Conservation (phyloP, 2,797 vertebrate genomes). For the Chiroxiphia lanceolata region DNA sequence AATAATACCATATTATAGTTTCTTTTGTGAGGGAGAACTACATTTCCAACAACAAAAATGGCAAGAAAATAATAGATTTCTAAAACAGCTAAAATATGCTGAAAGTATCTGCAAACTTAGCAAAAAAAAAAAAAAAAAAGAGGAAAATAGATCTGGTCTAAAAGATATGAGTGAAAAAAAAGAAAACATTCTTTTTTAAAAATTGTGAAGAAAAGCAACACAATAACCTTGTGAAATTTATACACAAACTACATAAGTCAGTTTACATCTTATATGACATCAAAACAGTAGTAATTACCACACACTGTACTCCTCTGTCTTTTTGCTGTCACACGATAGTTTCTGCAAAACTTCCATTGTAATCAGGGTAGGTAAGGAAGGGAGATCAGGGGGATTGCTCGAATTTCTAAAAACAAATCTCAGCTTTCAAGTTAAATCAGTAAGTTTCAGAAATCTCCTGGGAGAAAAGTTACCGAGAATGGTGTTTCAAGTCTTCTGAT, state of each 20-base stretch:
- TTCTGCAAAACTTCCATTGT: neutral
- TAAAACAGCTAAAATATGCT: neutral
- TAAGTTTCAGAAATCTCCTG: neutral
- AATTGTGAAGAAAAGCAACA: neutral
- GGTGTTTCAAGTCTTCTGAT: neutral
- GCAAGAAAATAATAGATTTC: neutral
- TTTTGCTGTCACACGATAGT: neutral
- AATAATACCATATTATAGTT: neutral
- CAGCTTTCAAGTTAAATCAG: neutral
- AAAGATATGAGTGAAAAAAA: neutral
- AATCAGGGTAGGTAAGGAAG: accelerated
- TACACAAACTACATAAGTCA: neutral
- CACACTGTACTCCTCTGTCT: neutral
- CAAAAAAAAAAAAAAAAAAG: neutral
- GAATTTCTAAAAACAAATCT: neutral
- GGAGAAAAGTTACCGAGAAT: neutral
- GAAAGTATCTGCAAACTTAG: neutral
- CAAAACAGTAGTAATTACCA: neutral
- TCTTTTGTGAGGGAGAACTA: neutral
- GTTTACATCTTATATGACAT: neutral
- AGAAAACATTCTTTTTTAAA: neutral
- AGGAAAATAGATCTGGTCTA: neutral
- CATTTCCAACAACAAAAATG: neutral
- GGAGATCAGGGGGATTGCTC: accelerated
- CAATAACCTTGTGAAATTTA: neutral